These are phyloP conservation scores for Phrynosoma platyrhinos DNA, from an alignment of 2,113 vertebrate genomes.

Conservation along the genomic window DNA sequence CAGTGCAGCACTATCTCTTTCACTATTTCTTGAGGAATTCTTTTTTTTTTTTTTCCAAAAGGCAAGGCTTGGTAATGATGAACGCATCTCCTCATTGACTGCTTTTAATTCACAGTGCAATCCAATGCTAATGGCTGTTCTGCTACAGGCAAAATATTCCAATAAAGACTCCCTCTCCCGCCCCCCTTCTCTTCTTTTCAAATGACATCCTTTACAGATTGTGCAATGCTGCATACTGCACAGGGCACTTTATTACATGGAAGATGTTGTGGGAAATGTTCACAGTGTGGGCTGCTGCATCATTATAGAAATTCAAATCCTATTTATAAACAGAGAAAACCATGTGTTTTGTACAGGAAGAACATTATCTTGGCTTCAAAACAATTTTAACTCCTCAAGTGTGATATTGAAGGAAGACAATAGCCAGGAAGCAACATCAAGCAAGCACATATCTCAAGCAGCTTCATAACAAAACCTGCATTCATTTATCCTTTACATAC, in stretches of 20 bases:
- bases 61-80: constrained; percentile 47
- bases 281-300: not conserved
- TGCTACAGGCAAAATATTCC: constrained; percentile 12
- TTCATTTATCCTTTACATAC: not conserved
- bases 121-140: not conserved
- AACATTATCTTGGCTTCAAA: not conserved
- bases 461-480: not conserved
- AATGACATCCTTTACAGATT: constrained; percentile 9
- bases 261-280: not conserved
- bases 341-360: not conserved
- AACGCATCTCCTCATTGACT: constrained; percentile 34
- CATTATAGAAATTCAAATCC: not conserved
- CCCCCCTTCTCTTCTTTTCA: not conserved
- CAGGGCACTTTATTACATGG: constrained; percentile 8
- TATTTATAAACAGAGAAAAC: constrained; percentile 48
- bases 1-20: constrained; percentile 68
- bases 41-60: constrained; percentile 54
- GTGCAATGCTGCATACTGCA: constrained; percentile 32
- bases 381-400: not conserved
- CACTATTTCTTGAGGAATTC: constrained; percentile 63
- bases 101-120: constrained; percentile 29
- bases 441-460: not conserved
- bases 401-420: too few species aligned
- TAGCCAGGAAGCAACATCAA: too few species aligned
- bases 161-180: not conserved